These are phyloP conservation scores for Poecilia gillii DNA, from an alignment of 2,797 vertebrate species.

Conservation along the genomic window DNA sequence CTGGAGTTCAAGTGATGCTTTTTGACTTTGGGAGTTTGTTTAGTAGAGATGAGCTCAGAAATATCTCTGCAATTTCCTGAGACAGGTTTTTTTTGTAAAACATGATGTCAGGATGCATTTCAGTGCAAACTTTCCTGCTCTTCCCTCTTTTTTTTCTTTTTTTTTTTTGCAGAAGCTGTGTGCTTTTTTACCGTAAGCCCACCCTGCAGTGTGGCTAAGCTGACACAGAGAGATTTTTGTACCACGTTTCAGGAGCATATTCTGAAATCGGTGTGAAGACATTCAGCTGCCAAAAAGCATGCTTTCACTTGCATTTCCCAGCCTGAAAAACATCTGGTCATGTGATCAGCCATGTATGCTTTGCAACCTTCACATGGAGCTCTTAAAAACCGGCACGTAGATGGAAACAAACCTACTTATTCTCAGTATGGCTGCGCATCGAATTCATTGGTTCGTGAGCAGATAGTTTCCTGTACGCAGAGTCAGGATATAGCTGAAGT, in stretches of 20 bases:
- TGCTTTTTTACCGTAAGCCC: conserved; percentile 35
- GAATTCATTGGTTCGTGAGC: not conserved
- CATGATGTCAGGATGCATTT: not conserved
- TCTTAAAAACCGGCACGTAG: not conserved
- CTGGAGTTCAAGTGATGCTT: conserved; percentile 36
- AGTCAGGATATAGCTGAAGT: not conserved
- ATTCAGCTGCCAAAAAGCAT: conserved; percentile 21
- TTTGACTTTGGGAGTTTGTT: conserved; percentile 24
- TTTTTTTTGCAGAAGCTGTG: conserved; percentile 27
- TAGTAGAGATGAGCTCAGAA: conserved; percentile 16
- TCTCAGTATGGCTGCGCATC: not conserved
- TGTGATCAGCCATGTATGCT: conserved; percentile 9
- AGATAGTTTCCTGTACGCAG: conserved; percentile 31
- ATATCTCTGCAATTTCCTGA: conserved; percentile 35
- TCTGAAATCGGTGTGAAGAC: conserved; percentile 47
- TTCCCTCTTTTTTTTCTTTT: conserved; percentile 11
- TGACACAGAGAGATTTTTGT: conserved; percentile 63
- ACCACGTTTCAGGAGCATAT: conserved; percentile 14
- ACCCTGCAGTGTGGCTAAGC: conserved; percentile 34
- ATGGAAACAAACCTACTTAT: not conserved
- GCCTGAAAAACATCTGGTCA: conserved; percentile 20
- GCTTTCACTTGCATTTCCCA: conserved; percentile 45
- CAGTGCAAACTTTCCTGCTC: not conserved
- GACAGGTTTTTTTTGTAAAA: conserved; percentile 5
- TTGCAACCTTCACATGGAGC: not conserved